Evolutionary conservation across 2,113 vertebrate genomes (phyloP).

Genomic region (Nestor notabilis): DNA sequence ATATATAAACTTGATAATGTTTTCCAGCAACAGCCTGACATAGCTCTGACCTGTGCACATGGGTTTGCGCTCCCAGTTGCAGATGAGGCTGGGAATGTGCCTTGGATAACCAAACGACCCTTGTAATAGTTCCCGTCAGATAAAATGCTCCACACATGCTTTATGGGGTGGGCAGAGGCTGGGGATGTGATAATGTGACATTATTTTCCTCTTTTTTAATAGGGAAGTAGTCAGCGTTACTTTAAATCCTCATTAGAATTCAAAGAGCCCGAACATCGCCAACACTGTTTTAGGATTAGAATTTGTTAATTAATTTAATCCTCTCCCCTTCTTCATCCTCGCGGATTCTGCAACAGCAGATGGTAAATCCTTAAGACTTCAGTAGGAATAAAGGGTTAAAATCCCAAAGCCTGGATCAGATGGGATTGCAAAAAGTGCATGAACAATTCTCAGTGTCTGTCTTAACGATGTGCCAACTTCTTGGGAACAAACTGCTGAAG

Average conservation of each 20-base stretch:
- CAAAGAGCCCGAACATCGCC: neutral
- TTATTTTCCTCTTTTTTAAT: neutral
- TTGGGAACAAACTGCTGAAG: neutral
- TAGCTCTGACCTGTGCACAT: neutral
- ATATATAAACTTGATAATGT: neutral
- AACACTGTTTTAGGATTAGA: constrained; percentile 25
- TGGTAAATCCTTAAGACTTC: constrained; percentile 36
- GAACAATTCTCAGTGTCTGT: neutral
- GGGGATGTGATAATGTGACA: neutral
- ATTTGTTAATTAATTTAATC: constrained; percentile 65
- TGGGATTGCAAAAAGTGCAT: neutral
- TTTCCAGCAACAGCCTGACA: neutral
- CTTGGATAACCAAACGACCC: neutral
- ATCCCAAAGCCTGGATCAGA: constrained; percentile 45
- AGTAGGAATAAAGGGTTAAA: constrained; percentile 57
- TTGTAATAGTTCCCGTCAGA: neutral
- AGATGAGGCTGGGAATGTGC: neutral
- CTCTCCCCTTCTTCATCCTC: constrained; percentile 22
- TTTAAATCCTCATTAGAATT: constrained; percentile 61
- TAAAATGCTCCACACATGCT: rapidly evolving
- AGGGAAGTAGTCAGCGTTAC: neutral
- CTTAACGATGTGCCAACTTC: constrained; percentile 7
- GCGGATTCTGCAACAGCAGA: neutral
- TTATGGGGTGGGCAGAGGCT: neutral
- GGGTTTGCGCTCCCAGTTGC: neutral